Base-by-base conservation (phyloP, 2,888 invertebrate species). In the Melipona bicolor region DNA sequence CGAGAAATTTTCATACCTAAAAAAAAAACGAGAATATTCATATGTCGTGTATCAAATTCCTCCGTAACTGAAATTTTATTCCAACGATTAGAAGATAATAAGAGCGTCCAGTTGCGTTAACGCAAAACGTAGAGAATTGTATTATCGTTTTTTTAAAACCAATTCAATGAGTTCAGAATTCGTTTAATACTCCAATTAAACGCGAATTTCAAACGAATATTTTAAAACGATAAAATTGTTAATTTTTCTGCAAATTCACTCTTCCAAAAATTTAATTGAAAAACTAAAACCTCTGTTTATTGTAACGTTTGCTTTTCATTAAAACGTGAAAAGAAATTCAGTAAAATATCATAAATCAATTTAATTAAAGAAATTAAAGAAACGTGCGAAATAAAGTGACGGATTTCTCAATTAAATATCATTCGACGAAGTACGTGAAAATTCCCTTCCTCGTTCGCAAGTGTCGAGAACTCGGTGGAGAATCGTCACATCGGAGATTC, bases 351-450 rank as follows among this genome's bases (percentile, higher is more conserved):
- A 27, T 27, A 43, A 9, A 43, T 43, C 43, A 2, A 43, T 43
- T 43, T 2, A 9, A 43, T 43, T 43, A 9, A n/a, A n/a, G n/a
- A n/a, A n/a, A 43, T 43, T 43, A 43, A 43, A 9, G 43, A 43
- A 43, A 43, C 43, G 9, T 43, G 11, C 1, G 9, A 43, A 11
- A 43, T 43, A 2, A 43, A 43, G 9, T 2, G 15, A n/a, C 15
- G 0, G n/a, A 5, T 15, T 54, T 0, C 15, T 15, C n/a, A 4
- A 5, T n/a, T 56, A 56, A n/a, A n/a, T 4, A 13, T 4, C 4
- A 15, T 61, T 19, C 21, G 19, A n/a, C 11, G 24, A 17, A 49
- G 43, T 4, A 2, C 13, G 27, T 24, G 15, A 19, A 24, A 54
- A 64, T 56, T 27, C 24, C 6, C 11, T 2, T 2, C 4, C 3